A percentile compares a stretch with the other conserved stretches of the same genome.
Conservation (phyloP, 2,113 vertebrate species). For the human (Homo sapiens) region GRCh38 chr1:237168501-237169000, state of each 20-base stretch:
- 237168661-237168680: not conserved
- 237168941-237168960: not conserved
- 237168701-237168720: not conserved
- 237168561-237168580: not conserved
- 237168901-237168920: not conserved
- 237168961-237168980: not conserved
- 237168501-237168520: not conserved
- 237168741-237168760: accelerated
- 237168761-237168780: not conserved
- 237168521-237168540: not conserved
- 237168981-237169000: not conserved
- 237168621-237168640: not conserved
- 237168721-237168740: not conserved
- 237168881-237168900: not conserved
- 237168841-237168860: not conserved
- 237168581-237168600: not conserved
- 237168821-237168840: not conserved
- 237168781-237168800: not conserved
- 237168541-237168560: not conserved
- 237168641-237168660: too few relatives aligned
- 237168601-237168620: not conserved
- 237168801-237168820: not conserved
- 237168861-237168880: not conserved
- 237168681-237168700: not conserved
- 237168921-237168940: not conserved